Evolutionary conservation across 2,113 vertebrate genomes (phyloP).

Genomic region (Erpornis zantholeuca): DNA sequence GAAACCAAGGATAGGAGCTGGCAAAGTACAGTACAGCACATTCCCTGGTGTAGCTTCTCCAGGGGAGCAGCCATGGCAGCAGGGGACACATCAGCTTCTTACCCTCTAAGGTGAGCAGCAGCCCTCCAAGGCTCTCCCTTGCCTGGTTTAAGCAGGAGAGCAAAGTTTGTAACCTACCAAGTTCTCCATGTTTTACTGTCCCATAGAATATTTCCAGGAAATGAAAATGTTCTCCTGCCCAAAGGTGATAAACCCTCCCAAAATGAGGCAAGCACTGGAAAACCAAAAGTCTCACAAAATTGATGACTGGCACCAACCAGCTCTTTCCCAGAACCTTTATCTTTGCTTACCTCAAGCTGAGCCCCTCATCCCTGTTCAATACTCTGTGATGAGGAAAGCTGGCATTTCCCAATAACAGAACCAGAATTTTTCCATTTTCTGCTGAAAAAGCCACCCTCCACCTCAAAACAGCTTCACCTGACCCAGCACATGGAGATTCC

Average conservation of each 20-base stretch:
- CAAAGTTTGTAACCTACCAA: background rate
- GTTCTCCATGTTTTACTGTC: background rate
- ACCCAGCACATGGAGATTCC: background rate
- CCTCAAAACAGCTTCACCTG: background rate
- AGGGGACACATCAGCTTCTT: background rate
- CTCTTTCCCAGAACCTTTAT: background rate
- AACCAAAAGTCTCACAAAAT: background rate
- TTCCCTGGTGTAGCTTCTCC: background rate
- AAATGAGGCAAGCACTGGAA: background rate
- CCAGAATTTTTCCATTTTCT: background rate
- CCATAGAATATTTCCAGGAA: background rate
- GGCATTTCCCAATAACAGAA: background rate
- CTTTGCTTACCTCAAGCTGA: background rate
- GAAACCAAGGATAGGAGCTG: background rate
- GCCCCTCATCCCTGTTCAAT: background rate
- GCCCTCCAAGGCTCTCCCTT: background rate
- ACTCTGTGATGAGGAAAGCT: background rate
- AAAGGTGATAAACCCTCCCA: background rate
- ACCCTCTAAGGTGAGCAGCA: background rate
- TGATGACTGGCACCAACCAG: background rate
- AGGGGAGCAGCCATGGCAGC: background rate
- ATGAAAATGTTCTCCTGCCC: background rate
- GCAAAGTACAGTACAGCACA: background rate
- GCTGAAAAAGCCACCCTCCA: background rate
- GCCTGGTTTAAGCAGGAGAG: background rate